Conservation (phyloP, 2,113 vertebrate species). For the Heloderma charlesbogerti region DNA sequence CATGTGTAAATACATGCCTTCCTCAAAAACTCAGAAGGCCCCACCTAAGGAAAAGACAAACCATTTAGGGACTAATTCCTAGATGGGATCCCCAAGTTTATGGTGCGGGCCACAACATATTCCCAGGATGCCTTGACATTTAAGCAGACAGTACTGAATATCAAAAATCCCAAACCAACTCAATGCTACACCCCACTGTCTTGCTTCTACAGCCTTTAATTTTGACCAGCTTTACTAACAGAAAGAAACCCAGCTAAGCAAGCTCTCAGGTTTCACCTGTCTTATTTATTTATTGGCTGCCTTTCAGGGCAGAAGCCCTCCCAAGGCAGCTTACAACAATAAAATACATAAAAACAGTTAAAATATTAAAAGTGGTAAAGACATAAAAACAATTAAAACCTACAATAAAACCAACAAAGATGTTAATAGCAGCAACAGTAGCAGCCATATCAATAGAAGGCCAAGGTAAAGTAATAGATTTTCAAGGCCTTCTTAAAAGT, state of each 20-base stretch:
- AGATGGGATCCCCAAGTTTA: not conserved
- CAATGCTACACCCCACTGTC: not conserved
- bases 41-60: not conserved
- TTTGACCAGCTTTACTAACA: not conserved
- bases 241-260: not conserved
- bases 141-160: too few species aligned
- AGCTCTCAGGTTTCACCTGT: not conserved
- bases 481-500: too few species aligned
- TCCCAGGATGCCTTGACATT: not conserved
- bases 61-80: not conserved
- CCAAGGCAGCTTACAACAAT: too few species aligned
- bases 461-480: too few species aligned
- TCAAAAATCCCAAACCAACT: not conserved
- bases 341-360: too few species aligned
- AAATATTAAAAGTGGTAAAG: too few species aligned
- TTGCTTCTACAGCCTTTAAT: not conserved
- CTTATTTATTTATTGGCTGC: too few species aligned
- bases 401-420: too few species aligned
- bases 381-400: too few species aligned
- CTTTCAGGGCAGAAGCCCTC: too few species aligned
- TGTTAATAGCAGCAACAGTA: too few species aligned
- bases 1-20: not conserved
- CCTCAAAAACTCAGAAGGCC: not conserved
- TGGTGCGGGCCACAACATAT: not conserved
- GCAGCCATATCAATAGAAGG: too few species aligned